Conservation (phyloP, 2,888 invertebrate genomes). For the Hyppa rectilinea region DNA sequence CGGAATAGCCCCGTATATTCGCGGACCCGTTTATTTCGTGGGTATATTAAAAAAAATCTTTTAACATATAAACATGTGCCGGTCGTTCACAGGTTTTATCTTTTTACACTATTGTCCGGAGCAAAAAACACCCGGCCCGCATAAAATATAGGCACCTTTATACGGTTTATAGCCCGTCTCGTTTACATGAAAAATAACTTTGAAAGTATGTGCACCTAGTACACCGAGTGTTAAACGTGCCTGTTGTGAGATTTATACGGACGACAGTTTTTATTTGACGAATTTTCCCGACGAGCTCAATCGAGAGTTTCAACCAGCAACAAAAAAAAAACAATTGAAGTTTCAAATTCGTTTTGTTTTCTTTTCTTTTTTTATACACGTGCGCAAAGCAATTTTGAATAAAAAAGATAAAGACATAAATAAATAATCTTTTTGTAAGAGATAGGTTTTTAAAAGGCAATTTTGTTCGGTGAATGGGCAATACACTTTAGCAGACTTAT, state of each 20-base stretch:
- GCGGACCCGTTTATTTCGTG: conserved; percentile 41
- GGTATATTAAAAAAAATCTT: conserved; percentile 61
- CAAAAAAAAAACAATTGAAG: conserved; percentile 31
- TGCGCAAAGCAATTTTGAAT: conserved; percentile 4
- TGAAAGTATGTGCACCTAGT: conserved; percentile 66
- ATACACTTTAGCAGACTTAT: conserved; percentile 37
- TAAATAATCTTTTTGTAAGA: conserved; percentile 3
- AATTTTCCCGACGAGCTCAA: conserved; percentile 26
- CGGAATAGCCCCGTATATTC: conserved; percentile 34
- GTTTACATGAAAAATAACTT: conserved; percentile 71
- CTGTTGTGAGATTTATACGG: conserved; percentile 40
- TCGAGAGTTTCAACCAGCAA: not conserved
- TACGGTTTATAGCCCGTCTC: conserved; percentile 48
- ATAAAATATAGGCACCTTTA: conserved; percentile 64
- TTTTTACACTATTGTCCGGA: conserved; percentile 69
- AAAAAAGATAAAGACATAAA: not conserved
- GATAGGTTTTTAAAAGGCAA: conserved; percentile 26
- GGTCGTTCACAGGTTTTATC: conserved; percentile 62
- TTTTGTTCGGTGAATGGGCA: conserved; percentile 38
- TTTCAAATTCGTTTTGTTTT: conserved; percentile 31
- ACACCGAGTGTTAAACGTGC: conserved; percentile 47
- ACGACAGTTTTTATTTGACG: conserved; percentile 15
- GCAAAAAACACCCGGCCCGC: conserved; percentile 56
- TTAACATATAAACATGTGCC: conserved; percentile 57
- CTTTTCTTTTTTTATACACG: conserved; percentile 5